Percentiles rank a stretch among this genome's conserved stretches.
These are phyloP conservation scores for Callosobruchus maculatus DNA, from an alignment of 2,888 invertebrate genomes.

Conservation along the genomic window DNA sequence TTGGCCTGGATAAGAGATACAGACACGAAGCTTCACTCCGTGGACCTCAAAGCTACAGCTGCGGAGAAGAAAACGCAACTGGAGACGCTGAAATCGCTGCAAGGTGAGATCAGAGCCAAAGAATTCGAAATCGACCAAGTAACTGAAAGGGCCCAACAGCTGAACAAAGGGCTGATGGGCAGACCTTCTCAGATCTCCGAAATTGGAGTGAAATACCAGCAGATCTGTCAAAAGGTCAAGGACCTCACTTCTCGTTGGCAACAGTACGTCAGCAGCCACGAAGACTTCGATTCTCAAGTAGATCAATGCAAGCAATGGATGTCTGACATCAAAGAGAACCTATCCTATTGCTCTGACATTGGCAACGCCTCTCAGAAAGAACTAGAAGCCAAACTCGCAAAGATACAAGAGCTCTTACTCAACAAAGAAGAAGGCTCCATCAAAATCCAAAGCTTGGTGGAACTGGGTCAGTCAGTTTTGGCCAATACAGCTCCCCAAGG, in stretches of 20 bases:
- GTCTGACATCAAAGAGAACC: constrained; percentile 64
- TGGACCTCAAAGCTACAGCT: constrained; percentile 79
- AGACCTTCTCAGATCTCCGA: constrained; percentile 84
- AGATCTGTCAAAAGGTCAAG: constrained; percentile 85
- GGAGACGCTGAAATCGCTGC: constrained; percentile 72
- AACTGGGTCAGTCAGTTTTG: constrained; percentile 84
- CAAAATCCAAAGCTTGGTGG: constrained; percentile 84
- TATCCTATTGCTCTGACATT: constrained; percentile 79
- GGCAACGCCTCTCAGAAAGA: constrained; percentile 81
- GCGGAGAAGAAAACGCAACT: constrained; percentile 82
- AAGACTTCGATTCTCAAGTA: constrained; percentile 79
- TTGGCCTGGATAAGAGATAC: constrained; percentile 83
- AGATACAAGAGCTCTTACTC: constrained; percentile 81
- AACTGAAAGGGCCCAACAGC: constrained; percentile 83
- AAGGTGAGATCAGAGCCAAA: constrained; percentile 86
- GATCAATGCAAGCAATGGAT: constrained; percentile 64
- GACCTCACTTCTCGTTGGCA: constrained; percentile 90
- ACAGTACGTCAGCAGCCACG: constrained; percentile 82
- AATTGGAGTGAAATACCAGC: constrained; percentile 88
- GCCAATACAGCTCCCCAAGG: constrained; percentile 88
- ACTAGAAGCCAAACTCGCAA: constrained; percentile 77
- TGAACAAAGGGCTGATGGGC: constrained; percentile 71
- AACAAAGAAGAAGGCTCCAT: constrained; percentile 91
- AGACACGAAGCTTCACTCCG: constrained; percentile 81
- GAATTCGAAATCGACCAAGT: constrained; percentile 91